These are phyloP conservation scores for Trachurus trachurus DNA, from an alignment of 2,797 vertebrate species.

Conservation along the genomic window DNA sequence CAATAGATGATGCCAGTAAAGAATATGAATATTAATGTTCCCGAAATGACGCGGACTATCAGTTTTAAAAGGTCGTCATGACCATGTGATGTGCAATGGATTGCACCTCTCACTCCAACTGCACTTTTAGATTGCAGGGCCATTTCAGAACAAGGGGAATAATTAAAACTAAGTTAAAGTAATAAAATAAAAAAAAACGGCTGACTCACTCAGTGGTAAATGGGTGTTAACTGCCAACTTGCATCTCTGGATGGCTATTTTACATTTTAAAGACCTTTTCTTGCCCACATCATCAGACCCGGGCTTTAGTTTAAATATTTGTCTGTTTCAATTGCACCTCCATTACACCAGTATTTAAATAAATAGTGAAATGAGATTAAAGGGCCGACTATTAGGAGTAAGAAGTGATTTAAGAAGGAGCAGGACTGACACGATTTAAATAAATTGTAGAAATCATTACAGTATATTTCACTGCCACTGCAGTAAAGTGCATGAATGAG, in stretches of 20 bases:
- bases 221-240: constrained; percentile 66
- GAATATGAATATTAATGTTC: constrained; percentile 39
- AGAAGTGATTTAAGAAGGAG: constrained; percentile 39
- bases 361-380: constrained; percentile 38
- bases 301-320: constrained; percentile 28
- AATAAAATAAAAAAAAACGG: constrained; percentile 72
- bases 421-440: constrained; percentile 32
- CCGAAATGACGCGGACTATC: constrained; percentile 24
- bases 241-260: constrained; percentile 67
- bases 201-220: constrained; percentile 68
- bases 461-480: not conserved
- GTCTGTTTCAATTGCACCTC: constrained; percentile 36
- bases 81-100: constrained; percentile 43
- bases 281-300: constrained; percentile 68
- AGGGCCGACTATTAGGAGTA: constrained; percentile 22
- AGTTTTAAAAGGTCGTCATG: constrained; percentile 28
- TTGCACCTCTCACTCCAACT: constrained; percentile 42
- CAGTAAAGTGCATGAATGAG: not conserved
- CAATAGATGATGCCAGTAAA: constrained; percentile 1
- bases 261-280: constrained; percentile 73
- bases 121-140: constrained; percentile 44
- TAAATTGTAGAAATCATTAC: constrained; percentile 29
- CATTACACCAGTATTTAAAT: constrained; percentile 50
- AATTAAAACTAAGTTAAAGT: constrained; percentile 72
- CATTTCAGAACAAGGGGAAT: constrained; percentile 63